Evolutionary conservation across 2,888 invertebrate species (phyloP).

Genomic region (Eudemis profundana): DNA sequence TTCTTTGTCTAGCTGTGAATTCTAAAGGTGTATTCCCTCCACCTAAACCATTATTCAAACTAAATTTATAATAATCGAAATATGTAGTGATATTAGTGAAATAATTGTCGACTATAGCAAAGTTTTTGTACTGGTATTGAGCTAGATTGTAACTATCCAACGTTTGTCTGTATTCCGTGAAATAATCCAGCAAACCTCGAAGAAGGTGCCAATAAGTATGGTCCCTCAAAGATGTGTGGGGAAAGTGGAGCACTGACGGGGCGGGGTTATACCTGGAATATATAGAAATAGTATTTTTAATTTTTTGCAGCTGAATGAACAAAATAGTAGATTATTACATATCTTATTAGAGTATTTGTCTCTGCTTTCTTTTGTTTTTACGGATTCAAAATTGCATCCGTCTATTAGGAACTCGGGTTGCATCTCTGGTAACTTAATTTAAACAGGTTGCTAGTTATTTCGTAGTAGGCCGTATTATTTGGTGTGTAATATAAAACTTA

Average conservation of each 20-base stretch:
- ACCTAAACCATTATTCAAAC: slow-evolving; percentile 61
- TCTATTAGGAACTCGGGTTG: too few relatives aligned
- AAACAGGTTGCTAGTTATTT: too few relatives aligned
- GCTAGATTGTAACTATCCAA: slow-evolving; percentile 64
- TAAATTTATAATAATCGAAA: slow-evolving; percentile 68
- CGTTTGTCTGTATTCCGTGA: slow-evolving; percentile 62
- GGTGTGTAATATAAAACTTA: slow-evolving; percentile 52
- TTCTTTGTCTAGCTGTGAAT: slow-evolving; percentile 67
- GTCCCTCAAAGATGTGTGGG: slow-evolving; percentile 74
- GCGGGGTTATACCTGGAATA: slow-evolving; percentile 75
- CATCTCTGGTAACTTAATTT: too few relatives aligned
- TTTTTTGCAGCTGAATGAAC: too few relatives aligned
- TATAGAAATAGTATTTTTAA: too few relatives aligned
- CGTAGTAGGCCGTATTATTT: too few relatives aligned
- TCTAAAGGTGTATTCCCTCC: slow-evolving; percentile 51
- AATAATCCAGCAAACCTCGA: slow-evolving; percentile 65
- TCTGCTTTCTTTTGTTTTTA: not conserved
- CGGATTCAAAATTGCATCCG: too few relatives aligned
- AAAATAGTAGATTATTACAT: not conserved
- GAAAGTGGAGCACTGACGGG: slow-evolving; percentile 73
- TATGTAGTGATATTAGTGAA: slow-evolving; percentile 67
- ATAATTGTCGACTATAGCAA: slow-evolving; percentile 59
- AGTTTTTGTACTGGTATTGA: slow-evolving; percentile 61
- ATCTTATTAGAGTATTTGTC: not conserved
- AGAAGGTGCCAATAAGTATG: slow-evolving; percentile 73